Conservation (phyloP, 2,888 invertebrate species). For the Philereme transversata region DNA sequence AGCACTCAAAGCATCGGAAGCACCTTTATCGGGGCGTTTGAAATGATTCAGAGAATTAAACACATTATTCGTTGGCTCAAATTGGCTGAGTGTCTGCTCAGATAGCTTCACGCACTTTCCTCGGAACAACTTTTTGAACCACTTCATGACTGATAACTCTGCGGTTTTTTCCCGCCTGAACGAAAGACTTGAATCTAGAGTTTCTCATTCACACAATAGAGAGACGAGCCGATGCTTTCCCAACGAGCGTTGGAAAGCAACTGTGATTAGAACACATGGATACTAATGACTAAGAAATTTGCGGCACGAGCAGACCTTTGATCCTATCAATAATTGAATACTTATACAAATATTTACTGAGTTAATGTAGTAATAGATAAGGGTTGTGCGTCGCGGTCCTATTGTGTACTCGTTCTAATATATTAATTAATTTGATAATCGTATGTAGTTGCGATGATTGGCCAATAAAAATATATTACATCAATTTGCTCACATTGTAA, state of each 20-base stretch:
- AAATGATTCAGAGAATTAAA: conserved; percentile 47
- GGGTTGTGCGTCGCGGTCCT: conserved; percentile 61
- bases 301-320: conserved; percentile 79
- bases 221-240: conserved; percentile 42
- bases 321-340: conserved; percentile 66
- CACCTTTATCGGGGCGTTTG: conserved; percentile 32
- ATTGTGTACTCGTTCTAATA: conserved; percentile 68
- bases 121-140: conserved; percentile 86
- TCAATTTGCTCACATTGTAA: conserved; percentile 34
- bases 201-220: conserved; percentile 83
- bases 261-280: conserved; percentile 46
- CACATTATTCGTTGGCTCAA: conserved; percentile 44
- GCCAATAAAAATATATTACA: conserved; percentile 48
- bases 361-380: conserved; percentile 67
- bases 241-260: conserved; percentile 53
- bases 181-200: conserved; percentile 84
- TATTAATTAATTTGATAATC: conserved; percentile 68
- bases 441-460: conserved; percentile 43
- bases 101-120: conserved; percentile 78
- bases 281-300: conserved; percentile 51
- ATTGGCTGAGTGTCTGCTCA: conserved; percentile 46
- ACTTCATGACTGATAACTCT: conserved; percentile 84
- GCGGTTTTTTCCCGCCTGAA: conserved; percentile 86
- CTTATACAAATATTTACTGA: conserved; percentile 62
- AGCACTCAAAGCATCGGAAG: conserved; percentile 44